Conservation (phyloP, 1,140 invertebrate species). For the Holotrichia oblita region DNA sequence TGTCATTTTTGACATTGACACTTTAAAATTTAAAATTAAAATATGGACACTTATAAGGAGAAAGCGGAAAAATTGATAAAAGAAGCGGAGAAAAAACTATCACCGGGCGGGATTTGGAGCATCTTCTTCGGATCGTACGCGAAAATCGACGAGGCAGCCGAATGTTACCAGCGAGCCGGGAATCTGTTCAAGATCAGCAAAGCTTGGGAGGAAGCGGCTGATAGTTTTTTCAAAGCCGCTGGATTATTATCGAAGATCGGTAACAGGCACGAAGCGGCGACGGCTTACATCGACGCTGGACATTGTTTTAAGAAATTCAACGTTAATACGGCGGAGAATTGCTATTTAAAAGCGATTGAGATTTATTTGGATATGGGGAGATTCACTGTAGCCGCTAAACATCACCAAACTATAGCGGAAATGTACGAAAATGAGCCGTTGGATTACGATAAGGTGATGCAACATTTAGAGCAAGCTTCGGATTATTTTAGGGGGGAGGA, state of each 20-base stretch:
- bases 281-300: constrained; percentile 92
- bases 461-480: constrained; percentile 95
- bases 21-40: too few relatives aligned
- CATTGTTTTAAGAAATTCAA: constrained; percentile 97
- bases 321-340: constrained; percentile 83
- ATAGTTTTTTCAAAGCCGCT: constrained; percentile 94
- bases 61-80: constrained; percentile 90
- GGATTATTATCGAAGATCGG: constrained; percentile 87
- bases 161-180: constrained; percentile 93
- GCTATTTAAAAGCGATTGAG: constrained; percentile 92
- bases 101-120: constrained; percentile 87
- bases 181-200: constrained; percentile 99
- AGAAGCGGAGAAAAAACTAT: constrained; percentile 90
- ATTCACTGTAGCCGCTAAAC: constrained; percentile 97
- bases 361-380: constrained; percentile 99
- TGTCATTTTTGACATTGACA: too few relatives aligned
- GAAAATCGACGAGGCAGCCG: constrained; percentile 93
- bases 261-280: constrained; percentile 91
- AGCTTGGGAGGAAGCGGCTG: constrained; percentile 93
- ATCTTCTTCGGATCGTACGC: constrained; percentile 88
- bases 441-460: constrained; percentile 87
- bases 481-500: constrained; percentile 93
- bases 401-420: constrained; percentile 96
- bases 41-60: constrained; percentile 90
- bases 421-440: constrained; percentile 93